Evolutionary conservation across 2,888 invertebrate genomes (phyloP), one percentile per base, ranked within the genome.

Genomic region (Tachina grossa): DNA sequence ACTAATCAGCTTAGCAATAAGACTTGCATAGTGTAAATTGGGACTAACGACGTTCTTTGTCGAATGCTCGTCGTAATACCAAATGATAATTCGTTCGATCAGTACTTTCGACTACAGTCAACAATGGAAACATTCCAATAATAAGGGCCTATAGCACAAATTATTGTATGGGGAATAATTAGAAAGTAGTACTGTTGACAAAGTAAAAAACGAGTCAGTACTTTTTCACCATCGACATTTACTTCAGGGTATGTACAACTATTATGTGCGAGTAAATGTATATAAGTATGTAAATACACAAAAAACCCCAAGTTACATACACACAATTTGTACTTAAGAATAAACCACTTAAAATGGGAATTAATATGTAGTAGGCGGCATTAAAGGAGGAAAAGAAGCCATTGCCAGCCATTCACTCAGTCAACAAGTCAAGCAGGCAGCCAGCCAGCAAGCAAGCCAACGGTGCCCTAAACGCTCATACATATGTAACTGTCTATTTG

Each of bases 401-500:
- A 85, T 43, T 74, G 65, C 65, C 41, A 66, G 47, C 16, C 47
- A 65, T 51, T 14, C 31, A 61, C 9, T n/a, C 47, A 72, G 47
- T 16, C n/a, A 61, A 8, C 49, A 9, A 71, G 53, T 39, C 63
- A 49, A 66, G 51, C 22, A 68, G 41, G 45, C 31, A 57, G 19
- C n/a, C 65, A 53, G 49, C 10, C 47, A 53, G 49, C 9, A 41
- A 49, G 31, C 45, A 3, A 74, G n/a, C n/a, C n/a, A n/a, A n/a
- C n/a, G n/a, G 59, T 39, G 69, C 71, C 79, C 75, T 83, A 83
- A 68, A 83, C 68, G 74, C 22, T 13, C 14, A 31, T 31, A 22
- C 22, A 22, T 22, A 31, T 4, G 72, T 85, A 83, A 85, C 85
- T 80, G 85, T 85, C 59, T 63, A 68, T 66, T 74, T 76, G 79